These are phyloP conservation scores for Macquaria ambigua DNA, from an alignment of 2,113 vertebrate genomes.

Conservation along the genomic window DNA sequence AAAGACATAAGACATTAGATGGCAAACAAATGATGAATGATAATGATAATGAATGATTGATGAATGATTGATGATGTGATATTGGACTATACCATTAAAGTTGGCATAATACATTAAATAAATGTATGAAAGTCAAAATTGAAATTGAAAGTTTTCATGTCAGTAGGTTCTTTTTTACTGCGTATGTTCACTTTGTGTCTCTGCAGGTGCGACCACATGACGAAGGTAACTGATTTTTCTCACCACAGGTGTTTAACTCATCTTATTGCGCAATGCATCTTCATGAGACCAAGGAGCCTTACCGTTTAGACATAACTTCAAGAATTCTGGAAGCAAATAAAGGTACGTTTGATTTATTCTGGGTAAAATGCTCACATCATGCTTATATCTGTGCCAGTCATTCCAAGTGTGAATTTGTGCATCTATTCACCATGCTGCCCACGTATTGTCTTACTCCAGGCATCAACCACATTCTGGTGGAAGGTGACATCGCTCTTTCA, in stretches of 20 bases:
- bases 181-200: background rate
- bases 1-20: no score
- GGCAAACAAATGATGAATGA: no score
- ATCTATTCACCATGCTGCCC: background rate
- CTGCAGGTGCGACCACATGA: background rate
- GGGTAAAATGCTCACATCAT: background rate
- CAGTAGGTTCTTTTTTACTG: no score
- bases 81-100: no score
- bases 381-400: background rate
- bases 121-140: no score
- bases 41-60: no score
- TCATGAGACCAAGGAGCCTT: background rate
- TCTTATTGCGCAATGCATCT: background rate
- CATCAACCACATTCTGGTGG: conserved; percentile 15
- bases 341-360: background rate
- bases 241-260: background rate
- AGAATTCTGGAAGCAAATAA: conserved; percentile 56
- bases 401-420: background rate
- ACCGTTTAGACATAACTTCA: conserved; percentile 24
- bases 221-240: conserved; percentile 13
- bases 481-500: conserved; percentile 44
- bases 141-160: no score
- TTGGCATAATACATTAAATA: no score
- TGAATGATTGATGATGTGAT: no score
- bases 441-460: background rate